Conservation (phyloP, 2,113 vertebrate genomes). For the Chionodraco myersi region DNA sequence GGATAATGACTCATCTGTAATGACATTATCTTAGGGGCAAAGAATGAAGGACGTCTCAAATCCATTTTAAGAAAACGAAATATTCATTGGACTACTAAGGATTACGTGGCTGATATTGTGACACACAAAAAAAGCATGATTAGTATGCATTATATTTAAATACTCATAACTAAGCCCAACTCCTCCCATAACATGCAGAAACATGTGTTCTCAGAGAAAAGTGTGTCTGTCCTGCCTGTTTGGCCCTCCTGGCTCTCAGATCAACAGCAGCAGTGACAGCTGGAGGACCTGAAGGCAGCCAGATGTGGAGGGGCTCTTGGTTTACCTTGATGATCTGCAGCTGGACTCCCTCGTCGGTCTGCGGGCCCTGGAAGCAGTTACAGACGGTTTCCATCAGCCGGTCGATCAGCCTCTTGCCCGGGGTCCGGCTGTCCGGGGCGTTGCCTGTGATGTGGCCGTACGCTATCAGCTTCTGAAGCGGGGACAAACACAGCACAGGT, state of each 20-base stretch:
- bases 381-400: slow-evolving; percentile 96
- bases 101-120: neutral
- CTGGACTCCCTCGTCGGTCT: slow-evolving; percentile 97
- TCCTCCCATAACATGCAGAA: neutral
- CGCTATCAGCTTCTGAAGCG: slow-evolving; percentile 93
- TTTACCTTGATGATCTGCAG: slow-evolving; percentile 98
- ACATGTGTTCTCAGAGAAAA: neutral
- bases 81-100: neutral
- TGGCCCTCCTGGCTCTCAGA: neutral
- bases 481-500: neutral
- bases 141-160: too few relatives aligned
- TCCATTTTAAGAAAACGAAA: too few relatives aligned
- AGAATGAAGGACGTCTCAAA: neutral
- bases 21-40: neutral
- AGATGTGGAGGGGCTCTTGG: neutral
- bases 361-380: slow-evolving; percentile 96
- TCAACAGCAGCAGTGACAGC: slow-evolving; percentile 24
- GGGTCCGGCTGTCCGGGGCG: slow-evolving; percentile 90
- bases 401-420: slow-evolving; percentile 94
- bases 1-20: neutral
- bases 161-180: neutral
- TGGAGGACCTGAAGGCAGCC: slow-evolving; percentile 27
- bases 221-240: neutral
- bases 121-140: too few relatives aligned
- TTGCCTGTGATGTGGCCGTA: slow-evolving; percentile 98